Conservation (phyloP, 1,140 invertebrate species). For the Leptinotarsa defecta region DNA sequence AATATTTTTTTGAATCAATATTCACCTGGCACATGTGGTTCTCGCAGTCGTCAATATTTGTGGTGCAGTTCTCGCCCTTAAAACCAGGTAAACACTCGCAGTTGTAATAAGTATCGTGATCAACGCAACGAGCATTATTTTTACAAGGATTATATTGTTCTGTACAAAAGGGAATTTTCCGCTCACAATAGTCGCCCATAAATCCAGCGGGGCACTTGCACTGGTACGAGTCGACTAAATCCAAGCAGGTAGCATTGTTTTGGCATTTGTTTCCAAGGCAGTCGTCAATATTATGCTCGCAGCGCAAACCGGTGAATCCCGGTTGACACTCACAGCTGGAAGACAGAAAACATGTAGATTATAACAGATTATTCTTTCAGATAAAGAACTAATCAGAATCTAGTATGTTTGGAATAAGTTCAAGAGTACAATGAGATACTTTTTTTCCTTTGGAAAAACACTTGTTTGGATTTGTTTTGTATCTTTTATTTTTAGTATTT, state of each 20-base stretch:
- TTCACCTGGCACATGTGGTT: slow-evolving; percentile 87
- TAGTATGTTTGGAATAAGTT: no score
- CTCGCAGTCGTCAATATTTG: slow-evolving; percentile 89
- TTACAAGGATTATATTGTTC: slow-evolving; percentile 89
- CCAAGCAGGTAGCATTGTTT: slow-evolving; percentile 89
- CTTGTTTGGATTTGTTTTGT: not conserved
- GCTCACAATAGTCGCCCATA: slow-evolving; percentile 88
- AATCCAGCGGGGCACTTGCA: slow-evolving; percentile 84
- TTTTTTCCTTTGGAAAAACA: not conserved
- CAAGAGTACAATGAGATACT: no score
- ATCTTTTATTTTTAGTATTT: no score
- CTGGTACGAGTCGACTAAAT: slow-evolving; percentile 81
- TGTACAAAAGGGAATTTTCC: slow-evolving; percentile 91
- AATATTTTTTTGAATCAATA: not conserved
- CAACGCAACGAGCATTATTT: slow-evolving; percentile 88
- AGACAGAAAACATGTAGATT: slow-evolving; percentile 29
- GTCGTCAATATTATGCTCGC: slow-evolving; percentile 91
- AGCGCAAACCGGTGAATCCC: slow-evolving; percentile 88
- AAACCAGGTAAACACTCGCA: slow-evolving; percentile 91
- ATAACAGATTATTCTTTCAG: not conserved
- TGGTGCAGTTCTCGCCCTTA: slow-evolving; percentile 89
- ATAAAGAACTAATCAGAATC: no score
- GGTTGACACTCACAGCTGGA: slow-evolving; percentile 81
- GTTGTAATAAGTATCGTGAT: slow-evolving; percentile 87
- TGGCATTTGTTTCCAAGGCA: slow-evolving; percentile 81